Conservation (phyloP, 2,113 vertebrate species). For the Otocyon megalotis region DNA sequence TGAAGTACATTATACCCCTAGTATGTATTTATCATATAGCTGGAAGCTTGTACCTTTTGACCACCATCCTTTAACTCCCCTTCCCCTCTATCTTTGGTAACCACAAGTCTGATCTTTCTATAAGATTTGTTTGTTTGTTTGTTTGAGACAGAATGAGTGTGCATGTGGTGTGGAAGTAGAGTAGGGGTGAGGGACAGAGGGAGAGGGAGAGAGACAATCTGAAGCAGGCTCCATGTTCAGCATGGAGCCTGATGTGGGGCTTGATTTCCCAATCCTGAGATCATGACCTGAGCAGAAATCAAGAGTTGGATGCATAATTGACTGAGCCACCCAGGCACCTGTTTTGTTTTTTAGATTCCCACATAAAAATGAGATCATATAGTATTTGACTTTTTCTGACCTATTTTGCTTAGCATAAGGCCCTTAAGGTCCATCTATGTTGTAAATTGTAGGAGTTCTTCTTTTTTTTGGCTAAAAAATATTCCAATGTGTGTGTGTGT, state of each 20-base stretch:
- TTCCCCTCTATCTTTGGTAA: neutral
- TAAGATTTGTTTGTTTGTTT: neutral
- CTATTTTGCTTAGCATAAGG: neutral
- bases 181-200: neutral
- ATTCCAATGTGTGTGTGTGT: neutral
- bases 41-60: neutral
- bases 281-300: neutral
- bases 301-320: neutral
- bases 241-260: neutral
- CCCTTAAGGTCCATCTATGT: neutral
- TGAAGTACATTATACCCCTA: neutral
- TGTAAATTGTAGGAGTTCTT: neutral
- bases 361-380: neutral
- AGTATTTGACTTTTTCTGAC: neutral
- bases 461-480: neutral
- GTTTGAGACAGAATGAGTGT: neutral
- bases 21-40: neutral
- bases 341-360: neutral
- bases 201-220: neutral
- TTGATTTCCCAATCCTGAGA: neutral
- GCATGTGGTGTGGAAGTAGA: neutral
- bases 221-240: neutral
- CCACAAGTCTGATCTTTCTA: neutral
- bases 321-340: neutral
- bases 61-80: neutral